Evolutionary conservation across 1,140 invertebrate species (phyloP).

Genomic region (Metopolophium dirhodum): DNA sequence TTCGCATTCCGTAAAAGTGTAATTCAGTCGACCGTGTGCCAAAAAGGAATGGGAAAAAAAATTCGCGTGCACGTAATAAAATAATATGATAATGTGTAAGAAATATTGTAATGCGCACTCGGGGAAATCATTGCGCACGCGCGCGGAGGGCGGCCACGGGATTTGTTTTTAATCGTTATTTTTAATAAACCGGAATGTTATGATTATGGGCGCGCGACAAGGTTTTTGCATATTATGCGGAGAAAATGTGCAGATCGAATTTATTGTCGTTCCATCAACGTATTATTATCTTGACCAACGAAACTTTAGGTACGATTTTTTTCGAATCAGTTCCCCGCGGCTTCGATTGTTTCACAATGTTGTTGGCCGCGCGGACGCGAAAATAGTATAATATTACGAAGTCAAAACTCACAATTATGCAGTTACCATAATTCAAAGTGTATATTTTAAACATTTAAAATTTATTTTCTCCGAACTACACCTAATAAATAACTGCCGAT

Average conservation of each 20-base stretch:
- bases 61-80: background rate
- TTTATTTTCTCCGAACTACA: too few relatives aligned
- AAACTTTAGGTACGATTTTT: background rate
- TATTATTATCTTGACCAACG: background rate
- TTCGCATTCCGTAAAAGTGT: background rate
- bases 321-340: background rate
- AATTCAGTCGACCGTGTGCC: background rate
- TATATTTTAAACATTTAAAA: background rate
- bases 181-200: slow-evolving; percentile 1
- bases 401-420: background rate
- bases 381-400: background rate
- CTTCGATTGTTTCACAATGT: background rate
- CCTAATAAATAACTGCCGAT: background rate
- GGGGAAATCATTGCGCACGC: background rate
- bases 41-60: background rate
- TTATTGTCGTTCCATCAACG: background rate
- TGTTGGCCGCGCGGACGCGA: too few relatives aligned
- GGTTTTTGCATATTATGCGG: too few relatives aligned
- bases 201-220: background rate
- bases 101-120: background rate
- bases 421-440: background rate
- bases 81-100: background rate
- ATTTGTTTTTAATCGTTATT: slow-evolving; percentile 5
- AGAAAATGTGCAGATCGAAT: background rate
- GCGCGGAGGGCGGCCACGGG: too few relatives aligned